A percentile compares a stretch with the other conserved stretches of the same genome.
Conservation (phyloP, 2,888 invertebrate species). For the Melikaiella ostensackeni region DNA sequence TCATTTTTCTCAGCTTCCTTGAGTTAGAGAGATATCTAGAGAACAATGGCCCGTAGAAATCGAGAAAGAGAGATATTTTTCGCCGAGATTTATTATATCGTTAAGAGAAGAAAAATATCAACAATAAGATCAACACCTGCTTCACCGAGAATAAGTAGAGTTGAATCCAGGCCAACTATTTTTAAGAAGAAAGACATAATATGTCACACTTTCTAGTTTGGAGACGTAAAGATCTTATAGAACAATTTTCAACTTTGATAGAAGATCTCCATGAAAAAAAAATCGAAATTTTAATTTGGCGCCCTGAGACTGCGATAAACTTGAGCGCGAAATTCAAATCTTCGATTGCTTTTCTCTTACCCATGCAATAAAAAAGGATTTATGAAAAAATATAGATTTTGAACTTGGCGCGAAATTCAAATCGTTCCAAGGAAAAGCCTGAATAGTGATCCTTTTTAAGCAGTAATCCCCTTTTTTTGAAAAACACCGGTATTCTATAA, state of each 20-base stretch:
- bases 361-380: too few relatives aligned
- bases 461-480: background rate
- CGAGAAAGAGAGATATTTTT: conserved; percentile 19
- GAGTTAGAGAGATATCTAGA: background rate
- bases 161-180: conserved; percentile 34
- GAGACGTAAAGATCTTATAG: background rate
- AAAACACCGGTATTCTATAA: background rate
- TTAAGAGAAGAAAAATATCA: conserved; percentile 18
- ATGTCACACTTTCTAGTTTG: conserved; percentile 20
- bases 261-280: too few relatives aligned
- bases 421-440: background rate
- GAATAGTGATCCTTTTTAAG: background rate
- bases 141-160: conserved; percentile 21
- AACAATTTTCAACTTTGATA: background rate
- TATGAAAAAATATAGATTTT: too few relatives aligned
- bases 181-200: conserved; percentile 20
- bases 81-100: conserved; percentile 9
- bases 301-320: too few relatives aligned
- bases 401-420: too few relatives aligned
- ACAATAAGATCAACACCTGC: conserved; percentile 22
- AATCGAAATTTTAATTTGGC: too few relatives aligned
- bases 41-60: background rate
- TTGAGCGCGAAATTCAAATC: too few relatives aligned
- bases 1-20: background rate
- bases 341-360: too few relatives aligned